Percentiles rank a stretch among this genome's conserved stretches.
Evolutionary conservation across 2,113 vertebrate species (phyloP).

Genomic region (Tapirus terrestris): DNA sequence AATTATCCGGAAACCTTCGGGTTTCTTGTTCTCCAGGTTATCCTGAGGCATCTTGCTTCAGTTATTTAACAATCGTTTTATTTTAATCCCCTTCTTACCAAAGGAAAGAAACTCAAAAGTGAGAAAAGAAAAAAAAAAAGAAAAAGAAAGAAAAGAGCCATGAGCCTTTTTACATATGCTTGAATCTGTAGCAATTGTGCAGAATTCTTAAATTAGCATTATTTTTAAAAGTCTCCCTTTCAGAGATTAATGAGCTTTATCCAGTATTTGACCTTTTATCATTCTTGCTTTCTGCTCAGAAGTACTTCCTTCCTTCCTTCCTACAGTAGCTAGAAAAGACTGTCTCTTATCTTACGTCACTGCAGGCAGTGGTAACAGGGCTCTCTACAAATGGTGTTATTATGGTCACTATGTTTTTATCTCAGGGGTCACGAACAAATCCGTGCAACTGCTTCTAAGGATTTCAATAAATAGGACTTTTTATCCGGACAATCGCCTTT

Average conservation of each 20-base stretch:
- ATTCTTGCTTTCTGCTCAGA: slow-evolving; percentile 85
- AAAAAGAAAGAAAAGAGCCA: neutral
- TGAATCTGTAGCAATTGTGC: slow-evolving; percentile 69
- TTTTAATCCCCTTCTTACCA: slow-evolving; percentile 63
- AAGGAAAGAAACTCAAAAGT: slow-evolving; percentile 64
- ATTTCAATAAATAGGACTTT: slow-evolving; percentile 92
- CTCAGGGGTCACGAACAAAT: slow-evolving; percentile 89
- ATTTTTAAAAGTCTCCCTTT: slow-evolving; percentile 80
- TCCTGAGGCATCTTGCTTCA: slow-evolving; percentile 49
- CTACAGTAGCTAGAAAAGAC: slow-evolving; percentile 83
- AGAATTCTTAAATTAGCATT: slow-evolving; percentile 78
- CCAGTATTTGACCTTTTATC: slow-evolving; percentile 85
- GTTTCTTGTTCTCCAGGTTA: slow-evolving; percentile 64
- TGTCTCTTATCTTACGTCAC: slow-evolving; percentile 83
- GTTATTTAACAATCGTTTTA: slow-evolving; percentile 76
- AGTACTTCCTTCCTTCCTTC: slow-evolving; percentile 85
- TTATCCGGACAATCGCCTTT: slow-evolving; percentile 94
- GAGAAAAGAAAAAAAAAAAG: neutral
- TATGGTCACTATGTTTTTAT: slow-evolving; percentile 88
- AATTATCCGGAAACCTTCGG: slow-evolving; percentile 68
- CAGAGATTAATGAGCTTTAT: slow-evolving; percentile 79
- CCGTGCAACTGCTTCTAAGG: slow-evolving; percentile 89
- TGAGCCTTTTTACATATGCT: slow-evolving; percentile 65
- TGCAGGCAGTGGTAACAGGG: slow-evolving; percentile 80
- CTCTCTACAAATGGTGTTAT: slow-evolving; percentile 87